These are phyloP conservation scores for Rhinogobio ventralis DNA, from an alignment of 2,797 vertebrate species.

Conservation along the genomic window DNA sequence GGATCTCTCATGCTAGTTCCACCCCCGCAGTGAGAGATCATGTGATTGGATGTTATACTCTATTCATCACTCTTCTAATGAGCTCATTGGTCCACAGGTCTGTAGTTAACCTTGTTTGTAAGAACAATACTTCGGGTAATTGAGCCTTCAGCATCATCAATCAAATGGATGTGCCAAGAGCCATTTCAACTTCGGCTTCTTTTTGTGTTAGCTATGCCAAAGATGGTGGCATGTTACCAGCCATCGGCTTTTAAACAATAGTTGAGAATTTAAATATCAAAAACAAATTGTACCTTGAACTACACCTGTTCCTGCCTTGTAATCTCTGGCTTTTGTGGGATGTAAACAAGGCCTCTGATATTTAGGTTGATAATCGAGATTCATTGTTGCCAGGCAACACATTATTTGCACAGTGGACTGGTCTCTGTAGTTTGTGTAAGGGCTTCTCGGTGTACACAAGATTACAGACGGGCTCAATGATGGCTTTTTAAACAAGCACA, in stretches of 20 bases:
- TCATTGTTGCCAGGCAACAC: constrained; percentile 59
- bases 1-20: constrained; percentile 13
- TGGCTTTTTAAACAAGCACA: constrained; percentile 22
- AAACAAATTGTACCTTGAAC: constrained; percentile 36
- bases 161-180: constrained; percentile 13
- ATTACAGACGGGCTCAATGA: constrained; percentile 19
- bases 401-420: constrained; percentile 56
- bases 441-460: constrained; percentile 19
- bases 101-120: constrained; percentile 44
- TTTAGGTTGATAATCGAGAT: constrained; percentile 51
- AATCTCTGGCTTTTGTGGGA: constrained; percentile 29
- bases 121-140: constrained; percentile 22
- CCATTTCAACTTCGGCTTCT: background rate
- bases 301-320: constrained; percentile 6
- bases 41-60: constrained; percentile 4
- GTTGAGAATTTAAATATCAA: constrained; percentile 40
- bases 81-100: constrained; percentile 44
- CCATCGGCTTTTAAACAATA: constrained; percentile 10
- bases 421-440: constrained; percentile 40
- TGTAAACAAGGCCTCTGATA: constrained; percentile 47
- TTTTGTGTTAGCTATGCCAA: constrained; percentile 32
- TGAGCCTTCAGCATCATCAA: constrained; percentile 31
- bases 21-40: background rate
- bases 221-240: constrained; percentile 21
- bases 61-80: constrained; percentile 29